Evolutionary conservation across 2,797 vertebrate genomes (phyloP), one percentile per base, ranked within the genome.

Genomic region (Syngnathus acus): DNA sequence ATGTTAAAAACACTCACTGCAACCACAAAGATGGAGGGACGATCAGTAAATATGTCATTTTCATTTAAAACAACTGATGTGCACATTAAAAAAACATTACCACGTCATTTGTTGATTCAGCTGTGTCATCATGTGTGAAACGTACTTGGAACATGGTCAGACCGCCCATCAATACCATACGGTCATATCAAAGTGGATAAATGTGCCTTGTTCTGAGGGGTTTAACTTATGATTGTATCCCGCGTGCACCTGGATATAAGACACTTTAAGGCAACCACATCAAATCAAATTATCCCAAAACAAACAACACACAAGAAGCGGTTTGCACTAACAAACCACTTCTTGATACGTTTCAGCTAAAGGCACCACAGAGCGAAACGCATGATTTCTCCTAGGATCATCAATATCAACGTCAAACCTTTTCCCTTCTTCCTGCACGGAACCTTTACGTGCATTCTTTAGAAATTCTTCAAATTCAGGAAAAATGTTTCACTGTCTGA

Each of bases 401-500:
- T 8, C n/a, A 21, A 51, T 21, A 51, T 72, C 64, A 60, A 68
- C 50, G 13, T 1, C 9, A 21, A 51, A 9, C 50, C 21, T 51
- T 51, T n/a, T 3, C n/a, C 50, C 50, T 51, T 51, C 19, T 51
- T 51, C 19, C 19, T 51, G n/a, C 19, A 51, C 9, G n/a, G 23
- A 59, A 57, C 54, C 3, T 32, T 38, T 17, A 58, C 14, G 16
- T 37, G 55, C 55, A 38, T 37, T 37, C 26, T 58, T 40, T 55
- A 26, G 40, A 64, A 65, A 65, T 64, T 70, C 81, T 83, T 86
- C 73, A 86, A 76, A 65, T 62, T 82, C 82, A 19, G 82, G 75
- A 78, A 78, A 81, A 70, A 82, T 76, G 80, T 81, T 84, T 87
- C 68, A 88, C 70, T 51, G 67, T 37, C 66, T 83, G 80, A 87